phyloP scores from a whole-genome alignment of 2,888 invertebrate genomes.

The Malthinus flaveolus region DNA sequence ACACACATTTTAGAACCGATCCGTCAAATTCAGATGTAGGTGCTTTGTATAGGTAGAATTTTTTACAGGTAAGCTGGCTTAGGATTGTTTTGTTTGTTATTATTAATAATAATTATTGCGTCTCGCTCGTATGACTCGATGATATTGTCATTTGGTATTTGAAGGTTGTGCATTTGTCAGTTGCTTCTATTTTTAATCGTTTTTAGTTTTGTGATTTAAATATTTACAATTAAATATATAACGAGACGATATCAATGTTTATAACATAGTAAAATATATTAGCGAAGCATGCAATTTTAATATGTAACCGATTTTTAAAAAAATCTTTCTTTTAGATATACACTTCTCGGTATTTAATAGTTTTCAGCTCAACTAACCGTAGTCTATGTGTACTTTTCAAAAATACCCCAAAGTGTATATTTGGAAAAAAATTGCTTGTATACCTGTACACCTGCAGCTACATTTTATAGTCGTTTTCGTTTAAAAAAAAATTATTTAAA shows the following conservation, averaged over 20 bases:
- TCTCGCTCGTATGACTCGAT: slow-evolving; percentile 11
- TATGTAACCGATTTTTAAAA: slow-evolving; percentile 12
- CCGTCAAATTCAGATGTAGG: slow-evolving; percentile 21
- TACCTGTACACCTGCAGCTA: slow-evolving; percentile 4
- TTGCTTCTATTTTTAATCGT: slow-evolving; percentile 35
- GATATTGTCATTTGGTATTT: slow-evolving; percentile 24
- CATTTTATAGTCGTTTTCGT: slow-evolving; percentile 1
- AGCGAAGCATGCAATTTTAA: slow-evolving; percentile 24
- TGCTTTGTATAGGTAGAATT: slow-evolving; percentile 28
- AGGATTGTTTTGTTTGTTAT: slow-evolving; percentile 17
- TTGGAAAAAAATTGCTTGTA: slow-evolving; percentile 15
- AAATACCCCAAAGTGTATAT: neutral
- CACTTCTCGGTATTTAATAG: neutral
- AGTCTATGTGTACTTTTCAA: slow-evolving; percentile 1
- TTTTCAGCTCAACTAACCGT: slow-evolving; percentile 9
- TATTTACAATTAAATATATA: slow-evolving; percentile 21
- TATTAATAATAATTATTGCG: slow-evolving; percentile 8
- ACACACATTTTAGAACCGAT: slow-evolving; percentile 11
- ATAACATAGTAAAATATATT: slow-evolving; percentile 23
- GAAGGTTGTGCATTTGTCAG: slow-evolving; percentile 50
- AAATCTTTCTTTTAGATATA: neutral
- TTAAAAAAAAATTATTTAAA: slow-evolving; percentile 8
- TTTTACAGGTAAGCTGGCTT: slow-evolving; percentile 15
- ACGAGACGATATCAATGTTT: slow-evolving; percentile 28
- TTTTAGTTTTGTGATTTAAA: slow-evolving; percentile 15